Evolutionary conservation across 2,113 vertebrate species (phyloP), one percentile per base, ranked within the genome.

Genomic region (Eudyptes chrysolophus): DNA sequence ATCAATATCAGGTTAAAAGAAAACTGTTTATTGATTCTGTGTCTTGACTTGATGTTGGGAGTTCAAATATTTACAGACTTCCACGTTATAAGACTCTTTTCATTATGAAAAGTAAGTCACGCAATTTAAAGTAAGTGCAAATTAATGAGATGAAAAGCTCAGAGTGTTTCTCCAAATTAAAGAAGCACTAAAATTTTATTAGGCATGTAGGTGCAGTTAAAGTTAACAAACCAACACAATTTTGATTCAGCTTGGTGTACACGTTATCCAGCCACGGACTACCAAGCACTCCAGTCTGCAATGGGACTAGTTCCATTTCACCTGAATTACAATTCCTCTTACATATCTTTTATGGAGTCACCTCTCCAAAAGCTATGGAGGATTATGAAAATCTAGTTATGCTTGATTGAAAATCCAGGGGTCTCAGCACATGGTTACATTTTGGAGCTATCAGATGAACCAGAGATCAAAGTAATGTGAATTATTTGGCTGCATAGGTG

Each of bases 61-160:
- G 48, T 89, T 83, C 90, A 96, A 85, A 84, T 92, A 87, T 95
- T 97, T 95, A 85, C 79, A 89, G 82, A 72, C 13, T 76, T 94
- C 29, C 34, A 44, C 34, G n/a, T 76, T 78, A 5, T 80, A 72
- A 75, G 68, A 87, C 48, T 90, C 70, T 42, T 87, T 87, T 55
- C 34, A 17, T 86, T 96, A 85, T 38, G 64, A 54, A 85, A 96
- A 95, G 27, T 57, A 92, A 93, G 62, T 89, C 26, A 49, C 69
- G 52, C 80, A 80, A 81, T 96, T 94, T 91, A 71, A 95, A 97
- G 44, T 69, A 91, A 91, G 52, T 85, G 69, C 89, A 90, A 61
- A 92, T 93, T 93, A 95, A 89, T 89, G 93, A 95, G 62, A 86
- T 54, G 15, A 89, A 91, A 49, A 87, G 29, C 57, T 92, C 80